Evolutionary conservation across 2,888 invertebrate genomes (phyloP), one percentile per base, ranked within the genome.

Genomic region (Drosophila paranaensis): DNA sequence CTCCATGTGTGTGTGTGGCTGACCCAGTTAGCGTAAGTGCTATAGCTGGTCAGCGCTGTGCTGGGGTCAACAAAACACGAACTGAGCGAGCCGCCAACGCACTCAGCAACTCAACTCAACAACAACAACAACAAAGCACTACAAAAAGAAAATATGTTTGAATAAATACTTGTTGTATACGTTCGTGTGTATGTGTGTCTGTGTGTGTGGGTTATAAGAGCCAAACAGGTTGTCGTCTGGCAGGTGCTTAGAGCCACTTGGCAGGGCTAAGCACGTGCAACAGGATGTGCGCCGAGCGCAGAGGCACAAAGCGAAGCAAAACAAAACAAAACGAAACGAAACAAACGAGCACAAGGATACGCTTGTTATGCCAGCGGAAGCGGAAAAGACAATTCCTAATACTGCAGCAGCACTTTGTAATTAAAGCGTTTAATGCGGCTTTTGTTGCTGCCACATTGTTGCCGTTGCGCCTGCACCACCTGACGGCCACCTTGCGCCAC

Each of bases 341-440:
- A 54, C n/a, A 65, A 66, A 58, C 48, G 60, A 50, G 60, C 69
- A 64, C 71, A 81, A 82, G 84, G 86, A 83, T 86, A 73, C 57
- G 84, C 84, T 86, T 84, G 86, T 86, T 86, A 84, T 16, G 35
- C 77, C 70, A 69, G 58, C 74, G 86, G 84, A 84, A 86, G 82
- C 79, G 80, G 72, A 70, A 71, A 51, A 74, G 71, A 77, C 63
- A 77, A 71, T 77, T 74, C 66, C 57, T 40, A 63, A 46, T 50
- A 37, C 40, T 55, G 45, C 14, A 55, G 67, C 50, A 57, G 65
- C 68, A 65, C 80, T 73, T 82, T 84, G 79, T 86, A 85, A 85
- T 86, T 85, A 85, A 74, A 85, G 75, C 77, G 86, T 72, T 82
- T 86, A 86, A 85, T 85, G 77, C 81, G 67, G 78, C 77, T 84